Evolutionary conservation across 2,797 vertebrate species (phyloP).

Genomic region (Dromococcyx pavoninus): DNA sequence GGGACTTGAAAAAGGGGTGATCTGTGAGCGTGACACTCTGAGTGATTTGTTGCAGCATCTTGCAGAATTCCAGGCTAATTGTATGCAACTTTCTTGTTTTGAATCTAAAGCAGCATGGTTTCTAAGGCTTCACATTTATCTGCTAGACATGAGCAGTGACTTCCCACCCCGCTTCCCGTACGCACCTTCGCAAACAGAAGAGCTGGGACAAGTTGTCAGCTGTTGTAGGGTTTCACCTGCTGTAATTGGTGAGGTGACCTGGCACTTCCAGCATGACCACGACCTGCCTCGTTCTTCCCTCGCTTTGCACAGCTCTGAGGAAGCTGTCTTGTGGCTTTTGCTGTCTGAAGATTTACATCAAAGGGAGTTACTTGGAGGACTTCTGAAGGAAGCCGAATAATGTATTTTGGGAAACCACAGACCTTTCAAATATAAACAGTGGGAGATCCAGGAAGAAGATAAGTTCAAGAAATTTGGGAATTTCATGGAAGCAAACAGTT

Average conservation of each 20-base stretch:
- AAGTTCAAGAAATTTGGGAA: not conserved
- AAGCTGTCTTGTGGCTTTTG: not conserved
- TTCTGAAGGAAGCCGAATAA: not conserved
- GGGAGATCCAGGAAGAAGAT: not conserved
- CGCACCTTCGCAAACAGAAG: not conserved
- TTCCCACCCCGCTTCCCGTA: too few species aligned
- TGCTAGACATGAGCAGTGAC: not conserved
- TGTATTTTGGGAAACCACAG: slow-evolving; percentile 9
- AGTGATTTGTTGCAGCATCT: slow-evolving; percentile 28
- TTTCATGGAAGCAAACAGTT: not conserved
- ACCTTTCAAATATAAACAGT: not conserved
- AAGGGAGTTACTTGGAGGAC: not conserved
- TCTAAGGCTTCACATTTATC: not conserved
- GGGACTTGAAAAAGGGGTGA: not conserved
- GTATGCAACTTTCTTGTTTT: not conserved
- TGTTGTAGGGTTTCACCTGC: not conserved
- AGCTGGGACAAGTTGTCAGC: not conserved
- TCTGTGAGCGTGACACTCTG: accelerated
- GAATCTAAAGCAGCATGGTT: not conserved
- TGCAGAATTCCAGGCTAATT: not conserved
- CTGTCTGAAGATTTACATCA: not conserved
- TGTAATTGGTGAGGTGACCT: accelerated
- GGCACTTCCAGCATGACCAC: not conserved
- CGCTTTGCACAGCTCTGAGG: not conserved
- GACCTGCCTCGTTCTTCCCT: not conserved